Conservation (phyloP, 2,888 invertebrate genomes). For the Phrixothrix hirtus region DNA sequence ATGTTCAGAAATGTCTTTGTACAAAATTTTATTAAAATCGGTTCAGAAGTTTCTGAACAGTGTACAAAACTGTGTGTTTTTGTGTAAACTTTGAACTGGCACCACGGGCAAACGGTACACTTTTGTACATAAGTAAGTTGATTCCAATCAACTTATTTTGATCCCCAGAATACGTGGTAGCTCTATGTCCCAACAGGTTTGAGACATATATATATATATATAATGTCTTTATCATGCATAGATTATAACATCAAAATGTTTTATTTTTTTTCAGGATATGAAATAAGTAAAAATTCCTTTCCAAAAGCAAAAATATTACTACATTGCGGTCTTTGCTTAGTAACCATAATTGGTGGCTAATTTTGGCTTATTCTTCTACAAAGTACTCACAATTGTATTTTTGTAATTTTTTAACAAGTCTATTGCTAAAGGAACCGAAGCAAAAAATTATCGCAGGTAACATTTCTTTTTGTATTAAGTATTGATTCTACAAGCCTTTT, state of each 20-base stretch:
- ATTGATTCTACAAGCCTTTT: neutral
- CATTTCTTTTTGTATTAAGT: constrained; percentile 29
- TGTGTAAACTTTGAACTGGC: too few relatives aligned
- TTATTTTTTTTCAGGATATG: constrained; percentile 1
- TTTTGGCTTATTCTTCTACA: constrained; percentile 8
- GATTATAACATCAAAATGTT: constrained; percentile 1
- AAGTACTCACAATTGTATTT: constrained; percentile 5
- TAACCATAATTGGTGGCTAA: neutral
- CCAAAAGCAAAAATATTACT: constrained; percentile 6
- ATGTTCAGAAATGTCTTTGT: too few relatives aligned
- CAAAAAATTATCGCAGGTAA: constrained; percentile 25
- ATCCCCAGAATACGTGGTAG: too few relatives aligned
- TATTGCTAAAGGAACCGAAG: constrained; percentile 9
- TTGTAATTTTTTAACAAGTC: constrained; percentile 4
- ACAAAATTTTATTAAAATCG: too few relatives aligned
- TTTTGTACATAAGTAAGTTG: too few relatives aligned
- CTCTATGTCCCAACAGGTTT: too few relatives aligned
- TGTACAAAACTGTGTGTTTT: too few relatives aligned
- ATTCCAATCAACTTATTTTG: too few relatives aligned
- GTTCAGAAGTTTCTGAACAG: too few relatives aligned
- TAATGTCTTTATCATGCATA: neutral
- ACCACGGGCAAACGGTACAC: too few relatives aligned
- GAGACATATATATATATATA: too few relatives aligned
- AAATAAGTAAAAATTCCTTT: neutral
- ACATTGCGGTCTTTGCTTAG: too few relatives aligned